phyloP scores from a whole-genome alignment of 2,113 vertebrate species.

The Etia nguti region DNA sequence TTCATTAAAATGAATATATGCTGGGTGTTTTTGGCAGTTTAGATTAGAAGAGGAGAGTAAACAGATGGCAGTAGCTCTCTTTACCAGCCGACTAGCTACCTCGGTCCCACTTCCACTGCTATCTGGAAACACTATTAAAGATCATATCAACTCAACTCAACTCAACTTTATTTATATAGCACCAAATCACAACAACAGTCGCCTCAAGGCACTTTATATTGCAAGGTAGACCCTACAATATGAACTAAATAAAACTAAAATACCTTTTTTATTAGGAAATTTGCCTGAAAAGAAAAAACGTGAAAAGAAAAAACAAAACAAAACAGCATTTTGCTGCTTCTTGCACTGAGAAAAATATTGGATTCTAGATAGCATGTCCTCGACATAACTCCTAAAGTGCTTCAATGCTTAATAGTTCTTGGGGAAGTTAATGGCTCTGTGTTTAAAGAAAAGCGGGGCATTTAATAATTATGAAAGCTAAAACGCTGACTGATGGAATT shows the following conservation, averaged over 20 bases:
- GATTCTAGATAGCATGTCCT: neutral
- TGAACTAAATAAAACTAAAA: constrained; percentile 26
- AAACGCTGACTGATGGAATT: constrained; percentile 12
- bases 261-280: neutral
- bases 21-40: constrained; percentile 22
- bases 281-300: neutral
- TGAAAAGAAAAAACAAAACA: neutral
- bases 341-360: neutral
- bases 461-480: neutral
- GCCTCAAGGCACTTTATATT: too few species aligned
- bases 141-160: too few species aligned
- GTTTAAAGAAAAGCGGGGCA: neutral
- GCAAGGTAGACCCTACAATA: too few species aligned
- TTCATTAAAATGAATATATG: constrained; percentile 45
- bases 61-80: constrained; percentile 45
- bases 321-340: neutral
- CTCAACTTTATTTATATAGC: too few species aligned
- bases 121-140: neutral
- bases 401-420: neutral
- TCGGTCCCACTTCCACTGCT: constrained; percentile 6
- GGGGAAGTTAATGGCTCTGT: neutral
- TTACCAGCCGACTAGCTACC: constrained; percentile 6
- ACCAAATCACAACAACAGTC: too few species aligned
- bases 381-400: neutral
- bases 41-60: constrained; percentile 22